Evolutionary conservation across 2,797 vertebrate species (phyloP).

Genomic region (Euthynnus affinis): DNA sequence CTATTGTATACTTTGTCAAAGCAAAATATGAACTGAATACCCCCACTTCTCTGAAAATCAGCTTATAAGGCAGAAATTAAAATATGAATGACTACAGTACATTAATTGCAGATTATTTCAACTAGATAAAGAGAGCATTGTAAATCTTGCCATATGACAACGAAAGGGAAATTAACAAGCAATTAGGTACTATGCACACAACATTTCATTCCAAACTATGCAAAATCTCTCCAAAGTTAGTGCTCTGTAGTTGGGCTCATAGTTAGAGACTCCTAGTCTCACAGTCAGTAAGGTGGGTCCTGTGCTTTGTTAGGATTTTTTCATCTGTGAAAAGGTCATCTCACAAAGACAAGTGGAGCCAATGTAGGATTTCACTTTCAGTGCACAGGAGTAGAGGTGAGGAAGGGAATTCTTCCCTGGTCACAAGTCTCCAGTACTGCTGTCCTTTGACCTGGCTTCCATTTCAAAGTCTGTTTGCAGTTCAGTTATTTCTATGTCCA

Average conservation of each 20-base stretch:
- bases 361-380: constrained; percentile 51
- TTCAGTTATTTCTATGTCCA: constrained; percentile 24
- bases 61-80: neutral
- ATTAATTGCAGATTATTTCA: neutral
- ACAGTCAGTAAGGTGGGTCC: neutral
- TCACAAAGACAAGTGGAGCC: constrained; percentile 39
- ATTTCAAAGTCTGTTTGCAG: constrained; percentile 21
- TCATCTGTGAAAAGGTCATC: constrained; percentile 40
- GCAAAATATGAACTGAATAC: neutral
- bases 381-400: neutral
- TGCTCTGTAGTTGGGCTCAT: neutral
- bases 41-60: neutral
- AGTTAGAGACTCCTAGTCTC: neutral
- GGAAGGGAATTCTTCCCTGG: no score
- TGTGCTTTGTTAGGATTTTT: constrained; percentile 36
- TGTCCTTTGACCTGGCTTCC: constrained; percentile 20
- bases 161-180: neutral
- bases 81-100: neutral
- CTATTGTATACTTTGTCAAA: neutral
- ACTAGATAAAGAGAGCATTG: no score
- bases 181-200: neutral
- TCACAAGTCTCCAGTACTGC: constrained; percentile 10
- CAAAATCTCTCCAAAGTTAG: neutral
- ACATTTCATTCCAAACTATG: neutral
- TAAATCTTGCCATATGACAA: no score